Evolutionary conservation across 2,888 invertebrate species (phyloP), one percentile per base, ranked within the genome.

Genomic region (Chymomyza procnemis): DNA sequence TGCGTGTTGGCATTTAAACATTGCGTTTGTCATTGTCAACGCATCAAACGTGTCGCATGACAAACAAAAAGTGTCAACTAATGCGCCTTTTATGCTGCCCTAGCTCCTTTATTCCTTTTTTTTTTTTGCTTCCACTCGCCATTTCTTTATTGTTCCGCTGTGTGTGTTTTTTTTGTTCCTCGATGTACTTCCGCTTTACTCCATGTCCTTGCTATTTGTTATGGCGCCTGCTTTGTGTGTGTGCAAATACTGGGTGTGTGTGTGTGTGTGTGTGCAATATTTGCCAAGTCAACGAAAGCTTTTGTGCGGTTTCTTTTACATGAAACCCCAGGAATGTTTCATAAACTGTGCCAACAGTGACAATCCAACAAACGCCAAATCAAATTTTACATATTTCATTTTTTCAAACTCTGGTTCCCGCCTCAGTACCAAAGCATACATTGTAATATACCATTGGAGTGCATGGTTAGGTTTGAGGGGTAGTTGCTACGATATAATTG

Each of bases 11-110:
- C 34, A 66, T 46, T 58, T 54, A 21, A 54, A 22, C 54, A 58
- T 47, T 21, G 54, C 19, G 54, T 21, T 54, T 54, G 54, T 54
- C 54, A 54, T 19, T 21, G 19, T 54, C 54, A 57, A 54, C 50
- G 48, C 34, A 48, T 67, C n/a, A 14, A 30, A 56, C 30, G 30
- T 64, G 56, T 64, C 26, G 46, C 46, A 57, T 56, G 56, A 22
- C 59, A 64, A 57, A 64, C 48, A 50, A 64, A 57, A 64, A 64
- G 64, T 57, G 41, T 58, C 58, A 58, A 58, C 63, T 56, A 63
- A 63, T 63, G 63, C 63, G 63, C 63, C 55, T 50, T 63, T 63
- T 63, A 63, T 63, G 56, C 26, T 18, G 56, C 50, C 48, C 56
- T 54, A 18, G 8, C 18, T 50, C 6, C 50, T 50, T 19, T 50